Conservation (phyloP, 2,888 invertebrate species). For the Lochmaea crataegi region DNA sequence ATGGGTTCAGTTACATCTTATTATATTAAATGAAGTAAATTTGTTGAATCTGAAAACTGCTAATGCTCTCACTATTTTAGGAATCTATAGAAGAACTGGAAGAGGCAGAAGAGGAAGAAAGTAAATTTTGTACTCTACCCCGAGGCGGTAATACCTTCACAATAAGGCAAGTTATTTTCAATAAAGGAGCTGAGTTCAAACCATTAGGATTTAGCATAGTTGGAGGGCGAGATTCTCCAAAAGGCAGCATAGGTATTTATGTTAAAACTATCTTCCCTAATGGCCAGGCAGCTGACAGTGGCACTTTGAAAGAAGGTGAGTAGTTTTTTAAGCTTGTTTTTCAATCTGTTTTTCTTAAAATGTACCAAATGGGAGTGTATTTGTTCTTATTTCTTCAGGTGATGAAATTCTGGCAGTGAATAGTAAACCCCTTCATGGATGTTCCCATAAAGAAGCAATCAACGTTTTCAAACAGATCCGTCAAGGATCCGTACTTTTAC, state of each 20-base stretch:
- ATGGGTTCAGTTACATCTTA: too few species aligned
- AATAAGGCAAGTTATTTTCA: conserved; percentile 69
- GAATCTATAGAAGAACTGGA: conserved; percentile 64
- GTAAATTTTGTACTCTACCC: conserved; percentile 71
- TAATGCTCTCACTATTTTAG: conserved; percentile 39
- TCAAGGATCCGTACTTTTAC: conserved; percentile 79
- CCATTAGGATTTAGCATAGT: conserved; percentile 92
- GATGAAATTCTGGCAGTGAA: conserved; percentile 86
- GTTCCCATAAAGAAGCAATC: conserved; percentile 84
- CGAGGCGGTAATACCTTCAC: conserved; percentile 69
- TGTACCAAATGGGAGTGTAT: too few species aligned
- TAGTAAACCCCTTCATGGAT: conserved; percentile 79
- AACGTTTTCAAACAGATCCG: conserved; percentile 83
- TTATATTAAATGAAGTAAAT: too few species aligned
- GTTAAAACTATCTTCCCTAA: conserved; percentile 89
- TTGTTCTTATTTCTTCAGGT: conserved; percentile 63
- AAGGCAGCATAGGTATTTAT: conserved; percentile 89
- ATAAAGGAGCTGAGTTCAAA: conserved; percentile 86
- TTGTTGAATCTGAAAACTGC: too few species aligned
- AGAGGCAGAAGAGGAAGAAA: conserved; percentile 67
- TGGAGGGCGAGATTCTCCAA: conserved; percentile 88
- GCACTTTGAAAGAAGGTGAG: conserved; percentile 84
- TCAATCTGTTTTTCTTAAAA: not conserved
- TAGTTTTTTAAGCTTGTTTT: not conserved
- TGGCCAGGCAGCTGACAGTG: conserved; percentile 88